Evolutionary conservation across 2,113 vertebrate genomes (phyloP).

Genomic region (Cricetomys ansorgei): DNA sequence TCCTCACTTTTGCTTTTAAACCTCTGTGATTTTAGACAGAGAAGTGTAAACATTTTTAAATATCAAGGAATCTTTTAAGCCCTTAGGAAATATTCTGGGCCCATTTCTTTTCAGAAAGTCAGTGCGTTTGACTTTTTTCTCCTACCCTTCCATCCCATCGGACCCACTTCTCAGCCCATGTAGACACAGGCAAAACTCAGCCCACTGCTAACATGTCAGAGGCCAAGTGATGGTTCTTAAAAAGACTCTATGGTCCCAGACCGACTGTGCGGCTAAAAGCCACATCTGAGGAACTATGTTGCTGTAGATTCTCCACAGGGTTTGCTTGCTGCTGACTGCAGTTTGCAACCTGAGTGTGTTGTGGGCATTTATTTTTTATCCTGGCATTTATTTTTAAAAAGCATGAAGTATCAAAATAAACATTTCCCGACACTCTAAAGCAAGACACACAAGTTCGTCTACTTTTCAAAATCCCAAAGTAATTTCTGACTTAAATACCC

Average conservation of each 20-base stretch:
- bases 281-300: conserved; percentile 48
- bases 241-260: conserved; percentile 59
- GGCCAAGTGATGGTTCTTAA: conserved; percentile 65
- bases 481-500: conserved; percentile 83
- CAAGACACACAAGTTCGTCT: conserved; percentile 24
- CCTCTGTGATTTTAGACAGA: conserved; percentile 11
- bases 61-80: neutral
- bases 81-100: neutral
- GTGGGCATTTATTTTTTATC: conserved; percentile 24
- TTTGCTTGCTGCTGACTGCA: conserved; percentile 79
- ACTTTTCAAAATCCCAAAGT: conserved; percentile 71
- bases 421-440: conserved; percentile 45
- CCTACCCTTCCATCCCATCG: neutral
- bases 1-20: conserved; percentile 33
- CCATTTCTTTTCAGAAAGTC: conserved; percentile 68
- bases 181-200: neutral
- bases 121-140: neutral
- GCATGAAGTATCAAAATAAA: conserved; percentile 76
- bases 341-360: conserved; percentile 72
- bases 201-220: neutral
- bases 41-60: neutral
- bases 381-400: conserved; percentile 78
- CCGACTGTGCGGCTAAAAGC: conserved; percentile 70
- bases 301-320: conserved; percentile 62
- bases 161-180: conserved; percentile 17